Evolutionary conservation across 2,888 invertebrate genomes (phyloP).

Genomic region (Lithosia quadra): DNA sequence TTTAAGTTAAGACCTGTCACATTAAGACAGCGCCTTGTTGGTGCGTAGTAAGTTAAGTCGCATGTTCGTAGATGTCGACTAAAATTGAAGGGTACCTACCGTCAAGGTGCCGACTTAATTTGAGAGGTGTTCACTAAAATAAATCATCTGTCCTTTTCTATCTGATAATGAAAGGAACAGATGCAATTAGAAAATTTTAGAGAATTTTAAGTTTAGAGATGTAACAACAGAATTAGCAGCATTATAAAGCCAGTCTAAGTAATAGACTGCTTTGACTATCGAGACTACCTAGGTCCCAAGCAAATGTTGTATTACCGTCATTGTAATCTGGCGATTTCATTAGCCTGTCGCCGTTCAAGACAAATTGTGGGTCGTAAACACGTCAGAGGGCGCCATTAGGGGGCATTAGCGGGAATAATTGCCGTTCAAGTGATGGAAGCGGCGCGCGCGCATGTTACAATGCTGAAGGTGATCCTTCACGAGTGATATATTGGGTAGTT

Average conservation of each 20-base stretch:
- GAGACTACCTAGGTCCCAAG: conserved; percentile 37
- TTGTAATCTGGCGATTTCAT: conserved; percentile 65
- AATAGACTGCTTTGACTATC: conserved; percentile 32
- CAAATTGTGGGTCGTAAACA: conserved; percentile 62
- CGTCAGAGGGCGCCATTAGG: conserved; percentile 62
- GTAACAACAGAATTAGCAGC: no score
- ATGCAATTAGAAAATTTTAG: no score
- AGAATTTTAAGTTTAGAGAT: no score
- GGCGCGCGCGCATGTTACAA: conserved; percentile 26
- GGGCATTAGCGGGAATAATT: conserved; percentile 67
- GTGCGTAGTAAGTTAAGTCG: no score
- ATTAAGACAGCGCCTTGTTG: no score
- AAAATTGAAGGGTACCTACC: no score
- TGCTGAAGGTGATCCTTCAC: conserved; percentile 24
- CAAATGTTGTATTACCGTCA: conserved; percentile 49
- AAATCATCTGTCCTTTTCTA: no score
- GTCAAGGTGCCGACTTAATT: no score
- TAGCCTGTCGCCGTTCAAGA: conserved; percentile 55
- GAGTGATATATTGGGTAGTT: conserved; percentile 42
- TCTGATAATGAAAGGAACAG: no score
- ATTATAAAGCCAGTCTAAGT: conserved; percentile 46
- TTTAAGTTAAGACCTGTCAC: no score
- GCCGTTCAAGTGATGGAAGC: conserved; percentile 42
- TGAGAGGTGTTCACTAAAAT: no score
- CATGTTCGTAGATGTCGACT: no score